Base-by-base conservation (phyloP, 2,113 vertebrate genomes). In the Salminus brasiliensis region DNA sequence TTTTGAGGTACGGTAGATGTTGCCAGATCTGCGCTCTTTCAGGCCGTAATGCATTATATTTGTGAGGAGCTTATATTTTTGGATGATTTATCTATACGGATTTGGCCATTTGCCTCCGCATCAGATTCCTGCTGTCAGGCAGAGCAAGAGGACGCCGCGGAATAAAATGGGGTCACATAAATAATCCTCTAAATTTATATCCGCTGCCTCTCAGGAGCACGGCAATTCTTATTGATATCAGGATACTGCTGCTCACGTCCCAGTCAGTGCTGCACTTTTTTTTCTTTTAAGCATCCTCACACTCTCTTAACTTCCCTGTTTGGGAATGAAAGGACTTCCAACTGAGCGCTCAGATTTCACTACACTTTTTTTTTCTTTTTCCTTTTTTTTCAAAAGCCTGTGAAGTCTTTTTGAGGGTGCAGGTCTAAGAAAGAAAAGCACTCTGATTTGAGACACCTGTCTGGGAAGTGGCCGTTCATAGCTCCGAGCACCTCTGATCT, bases 11-110 rank as follows among this genome's bases (percentile, higher is more conserved):
- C n/a, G 30, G 72, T 57, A 73, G 83, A 79, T 1, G 9, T 47
- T 85, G 87, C 87, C 89, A 88, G 84, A 84, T 67, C 59, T 47
- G 27, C 47, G 49, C 70, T 34, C 77, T 32, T 41, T 57, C 75
- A 52, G n/a, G 67, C 72, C 72, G 72, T 71, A 79, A 87, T 79
- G 75, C 72, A 85, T 87, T 88, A 84, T 70, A 81, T 74, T 88
- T 82, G 62, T 83, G 87, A 90, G 87, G 82, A 83, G 88, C 87
- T 91, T 90, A 89, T 85, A 86, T 81, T 85, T 85, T 66, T 57
- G 25, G 25, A 49, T 83, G 86, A 90, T 89, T 89, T 89, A 90
- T 91, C 86, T 82, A 69, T 84, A 81, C 53, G 80, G 82, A 88
- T 89, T 91, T 87, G 87, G 86, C 85, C 78, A 74, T 81, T 86